phyloP scores from a whole-genome alignment of 2,888 invertebrate genomes.

The Arge pagana region DNA sequence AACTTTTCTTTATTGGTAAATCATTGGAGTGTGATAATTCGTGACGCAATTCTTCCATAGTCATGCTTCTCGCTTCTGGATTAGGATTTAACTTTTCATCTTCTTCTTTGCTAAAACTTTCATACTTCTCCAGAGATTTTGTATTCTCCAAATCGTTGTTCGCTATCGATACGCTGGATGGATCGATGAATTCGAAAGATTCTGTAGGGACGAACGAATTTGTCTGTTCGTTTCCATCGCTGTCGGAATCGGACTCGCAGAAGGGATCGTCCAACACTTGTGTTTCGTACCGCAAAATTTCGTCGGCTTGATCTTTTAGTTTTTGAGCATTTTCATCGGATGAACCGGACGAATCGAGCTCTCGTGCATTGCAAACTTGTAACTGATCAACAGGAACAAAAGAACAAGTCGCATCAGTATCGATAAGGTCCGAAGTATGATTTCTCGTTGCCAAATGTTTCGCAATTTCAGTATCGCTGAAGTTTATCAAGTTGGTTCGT shows the following conservation, averaged over 20 bases:
- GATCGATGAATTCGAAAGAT: constrained; percentile 46
- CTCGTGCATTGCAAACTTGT: constrained; percentile 16
- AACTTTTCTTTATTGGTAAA: constrained; percentile 35
- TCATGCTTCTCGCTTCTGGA: constrained; percentile 31
- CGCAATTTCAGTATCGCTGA: constrained; percentile 19
- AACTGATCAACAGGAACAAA: constrained; percentile 39
- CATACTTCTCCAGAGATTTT: constrained; percentile 25
- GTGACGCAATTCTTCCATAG: constrained; percentile 26
- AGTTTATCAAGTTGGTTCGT: constrained; percentile 22
- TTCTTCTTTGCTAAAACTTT: constrained; percentile 23
- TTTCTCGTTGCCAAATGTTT: not conserved
- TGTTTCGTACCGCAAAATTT: constrained; percentile 47
- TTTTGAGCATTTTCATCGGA: constrained; percentile 34
- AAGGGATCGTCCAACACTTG: constrained; percentile 49
- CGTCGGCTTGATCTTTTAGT: constrained; percentile 37
- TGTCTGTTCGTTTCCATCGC: constrained; percentile 37
- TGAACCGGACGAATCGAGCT: constrained; percentile 39
- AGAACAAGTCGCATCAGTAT: constrained; percentile 38
- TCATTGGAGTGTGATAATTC: constrained; percentile 33
- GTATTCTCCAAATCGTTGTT: constrained; percentile 11
- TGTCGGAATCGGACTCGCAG: constrained; percentile 47
- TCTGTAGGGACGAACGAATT: constrained; percentile 39
- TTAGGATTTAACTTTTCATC: constrained; percentile 12
- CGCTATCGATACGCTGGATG: constrained; percentile 28
- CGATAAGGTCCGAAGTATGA: constrained; percentile 1